These are phyloP conservation scores for Pristionchus arcanus DNA, from an alignment of 2,888 invertebrate genomes.

Conservation along the genomic window DNA sequence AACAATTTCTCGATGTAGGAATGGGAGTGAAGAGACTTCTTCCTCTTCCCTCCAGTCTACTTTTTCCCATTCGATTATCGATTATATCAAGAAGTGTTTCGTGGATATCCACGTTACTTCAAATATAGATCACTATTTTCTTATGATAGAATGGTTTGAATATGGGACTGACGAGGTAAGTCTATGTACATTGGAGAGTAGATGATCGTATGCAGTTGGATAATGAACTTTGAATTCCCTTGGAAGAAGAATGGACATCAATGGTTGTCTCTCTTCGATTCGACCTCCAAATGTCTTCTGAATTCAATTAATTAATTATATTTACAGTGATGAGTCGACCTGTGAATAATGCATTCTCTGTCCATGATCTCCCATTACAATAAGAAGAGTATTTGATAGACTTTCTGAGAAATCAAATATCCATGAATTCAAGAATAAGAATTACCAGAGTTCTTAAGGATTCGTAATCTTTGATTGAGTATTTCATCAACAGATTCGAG, in stretches of 20 bases:
- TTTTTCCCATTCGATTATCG: constrained; percentile 34
- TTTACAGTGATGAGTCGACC: neutral
- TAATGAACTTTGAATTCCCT: constrained; percentile 4
- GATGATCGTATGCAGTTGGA: neutral
- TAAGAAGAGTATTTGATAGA: constrained; percentile 65
- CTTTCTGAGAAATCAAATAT: constrained; percentile 50
- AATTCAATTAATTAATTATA: no score
- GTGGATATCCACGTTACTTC: constrained; percentile 66
- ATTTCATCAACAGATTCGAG: constrained; percentile 48
- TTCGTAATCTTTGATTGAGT: constrained; percentile 55
- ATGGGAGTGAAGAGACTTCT: constrained; percentile 61
- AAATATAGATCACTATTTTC: neutral
- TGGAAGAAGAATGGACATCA: constrained; percentile 59
- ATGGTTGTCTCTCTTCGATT: constrained; percentile 66
- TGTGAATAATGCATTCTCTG: constrained; percentile 59
- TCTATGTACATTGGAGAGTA: constrained; percentile 30
- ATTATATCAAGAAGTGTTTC: constrained; percentile 61
- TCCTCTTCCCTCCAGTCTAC: constrained; percentile 38
- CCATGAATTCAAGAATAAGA: no score
- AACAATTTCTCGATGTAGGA: constrained; percentile 58
- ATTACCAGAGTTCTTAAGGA: constrained; percentile 58
- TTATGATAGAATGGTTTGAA: no score
- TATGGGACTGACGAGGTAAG: constrained; percentile 61
- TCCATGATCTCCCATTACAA: constrained; percentile 69
- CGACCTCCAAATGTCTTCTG: constrained; percentile 34